These are phyloP conservation scores for Puffinus mauretanicus DNA, from an alignment of 2,113 vertebrate genomes.

Conservation along the genomic window DNA sequence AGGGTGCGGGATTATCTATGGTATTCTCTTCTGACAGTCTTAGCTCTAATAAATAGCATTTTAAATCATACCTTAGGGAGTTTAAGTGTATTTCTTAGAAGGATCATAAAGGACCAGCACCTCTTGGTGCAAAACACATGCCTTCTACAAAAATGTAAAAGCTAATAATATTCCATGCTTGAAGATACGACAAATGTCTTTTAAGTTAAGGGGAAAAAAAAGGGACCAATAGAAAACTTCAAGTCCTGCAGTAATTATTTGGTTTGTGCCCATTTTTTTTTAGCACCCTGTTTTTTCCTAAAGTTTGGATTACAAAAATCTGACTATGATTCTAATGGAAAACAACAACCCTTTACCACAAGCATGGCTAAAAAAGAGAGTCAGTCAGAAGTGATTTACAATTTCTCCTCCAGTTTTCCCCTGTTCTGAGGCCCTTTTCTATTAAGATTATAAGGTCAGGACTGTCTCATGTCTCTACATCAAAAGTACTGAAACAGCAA, in stretches of 20 bases:
- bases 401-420: neutral
- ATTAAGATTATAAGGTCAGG: neutral
- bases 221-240: neutral
- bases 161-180: neutral
- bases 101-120: neutral
- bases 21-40: neutral
- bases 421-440: neutral
- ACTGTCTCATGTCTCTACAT: neutral
- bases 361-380: neutral
- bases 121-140: neutral
- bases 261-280: neutral
- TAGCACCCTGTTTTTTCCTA: accelerated
- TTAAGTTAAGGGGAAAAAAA: neutral
- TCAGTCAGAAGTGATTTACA: neutral
- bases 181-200: neutral
- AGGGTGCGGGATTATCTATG: neutral
- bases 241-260: neutral
- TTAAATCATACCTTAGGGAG: neutral
- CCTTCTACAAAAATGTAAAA: neutral
- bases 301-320: neutral
- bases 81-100: neutral
- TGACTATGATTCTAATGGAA: neutral
- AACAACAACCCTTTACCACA: neutral
- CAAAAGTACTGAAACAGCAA: neutral
- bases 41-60: neutral